These are phyloP conservation scores for Mus minutoides DNA, from an alignment of 2,797 vertebrate species.

Conservation along the genomic window DNA sequence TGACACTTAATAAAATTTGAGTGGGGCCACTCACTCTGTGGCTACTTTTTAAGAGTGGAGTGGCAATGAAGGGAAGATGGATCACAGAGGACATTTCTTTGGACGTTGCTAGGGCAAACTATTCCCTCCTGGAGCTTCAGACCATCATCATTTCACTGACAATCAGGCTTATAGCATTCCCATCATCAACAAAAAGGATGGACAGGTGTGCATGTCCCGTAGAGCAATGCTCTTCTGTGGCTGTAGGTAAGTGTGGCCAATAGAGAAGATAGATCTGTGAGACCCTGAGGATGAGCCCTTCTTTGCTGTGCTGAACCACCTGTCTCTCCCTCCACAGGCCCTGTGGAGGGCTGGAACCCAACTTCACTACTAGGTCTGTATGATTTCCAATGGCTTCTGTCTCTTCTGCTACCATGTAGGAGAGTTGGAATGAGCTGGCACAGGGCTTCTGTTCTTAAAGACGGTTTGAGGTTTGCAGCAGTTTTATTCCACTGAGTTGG, in stretches of 20 bases:
- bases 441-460: neutral
- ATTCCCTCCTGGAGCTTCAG: neutral
- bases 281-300: neutral
- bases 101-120: accelerated
- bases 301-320: neutral
- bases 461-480: neutral
- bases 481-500: neutral
- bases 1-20: neutral
- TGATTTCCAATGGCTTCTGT: neutral
- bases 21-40: no score
- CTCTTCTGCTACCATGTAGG: neutral
- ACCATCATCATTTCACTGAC: neutral
- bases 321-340: neutral
- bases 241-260: neutral
- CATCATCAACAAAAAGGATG: neutral
- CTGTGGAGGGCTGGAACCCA: neutral
- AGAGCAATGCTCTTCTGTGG: neutral
- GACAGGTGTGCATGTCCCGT: no score
- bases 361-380: neutral
- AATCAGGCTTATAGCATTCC: neutral
- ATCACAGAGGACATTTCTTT: neutral
- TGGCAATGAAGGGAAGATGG: neutral
- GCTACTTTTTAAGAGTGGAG: neutral
- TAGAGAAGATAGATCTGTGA: neutral
- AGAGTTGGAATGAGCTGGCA: neutral